Base-by-base conservation (phyloP, 2,797 vertebrate species). In the Microcaecilia unicolor region DNA sequence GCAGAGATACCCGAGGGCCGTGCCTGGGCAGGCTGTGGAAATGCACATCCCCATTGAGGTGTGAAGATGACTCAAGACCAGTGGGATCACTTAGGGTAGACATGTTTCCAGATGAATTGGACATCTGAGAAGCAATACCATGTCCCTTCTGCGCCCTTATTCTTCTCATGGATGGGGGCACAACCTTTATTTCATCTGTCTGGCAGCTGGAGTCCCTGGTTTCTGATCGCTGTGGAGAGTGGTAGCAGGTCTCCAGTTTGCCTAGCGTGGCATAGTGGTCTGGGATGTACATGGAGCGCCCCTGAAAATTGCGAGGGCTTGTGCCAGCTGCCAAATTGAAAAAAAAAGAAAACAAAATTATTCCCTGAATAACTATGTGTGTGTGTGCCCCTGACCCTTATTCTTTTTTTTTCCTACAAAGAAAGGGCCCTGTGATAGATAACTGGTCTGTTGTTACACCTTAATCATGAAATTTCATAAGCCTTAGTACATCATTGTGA, bases 91-190 rank as follows among this genome's bases (percentile, higher is more conserved):
- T 85, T 60, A 87, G 65, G 47, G 72, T 68, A 1, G 92, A 93
- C 77, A 97, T 89, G 51, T 92, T 95, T 51, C 86, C 90, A 10
- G 90, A 91, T 19, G 91, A 94, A 48, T 76, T 72, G 2, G 91
- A 90, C 38, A 97, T 81, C 28, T 90, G 89, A 5, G 88, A 83
- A 1, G 94, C 92, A 10, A 98, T 95, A 21, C 95, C 92, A 37
- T 97, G 91, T 29, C 95, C 95, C 38, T 86, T 86, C 60, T 99
- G 92, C 0, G 94, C 93, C 15, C 96, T 73, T 61, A 99, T 99
- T 55, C 95, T 88, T 41, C 96, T 84, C 77, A 99, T 74, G 1
- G 94, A 98, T 8, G 96, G 96, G 1, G 94, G 94, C 1, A 98
- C 88, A 1, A 98, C 61, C 70, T 88, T 95, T 20, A 90, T 65